These are phyloP conservation scores for Conops quadrifasciatus DNA, from an alignment of 2,888 invertebrate species.

Conservation along the genomic window DNA sequence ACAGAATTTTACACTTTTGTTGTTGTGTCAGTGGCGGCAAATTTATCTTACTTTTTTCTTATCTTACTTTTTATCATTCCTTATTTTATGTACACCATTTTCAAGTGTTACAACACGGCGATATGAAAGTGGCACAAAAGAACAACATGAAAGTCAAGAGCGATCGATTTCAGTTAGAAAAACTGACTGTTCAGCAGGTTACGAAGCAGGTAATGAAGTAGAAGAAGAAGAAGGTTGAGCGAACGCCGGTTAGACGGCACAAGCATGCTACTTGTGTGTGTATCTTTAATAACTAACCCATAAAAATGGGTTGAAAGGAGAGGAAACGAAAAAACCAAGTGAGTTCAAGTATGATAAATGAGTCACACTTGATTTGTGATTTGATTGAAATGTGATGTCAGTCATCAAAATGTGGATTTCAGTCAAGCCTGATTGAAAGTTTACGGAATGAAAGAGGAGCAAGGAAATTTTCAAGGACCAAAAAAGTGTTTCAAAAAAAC, in stretches of 20 bases:
- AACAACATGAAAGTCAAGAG: constrained; percentile 17
- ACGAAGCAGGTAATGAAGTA: constrained; percentile 14
- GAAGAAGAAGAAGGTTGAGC: background rate
- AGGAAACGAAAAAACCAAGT: background rate
- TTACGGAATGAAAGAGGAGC: background rate
- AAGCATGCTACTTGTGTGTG: too few species aligned
- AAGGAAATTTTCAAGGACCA: background rate
- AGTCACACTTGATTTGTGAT: constrained; percentile 16
- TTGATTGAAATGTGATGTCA: constrained; percentile 23
- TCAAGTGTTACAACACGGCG: constrained; percentile 25
- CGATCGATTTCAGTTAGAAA: too few species aligned
- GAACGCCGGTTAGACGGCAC: too few species aligned
- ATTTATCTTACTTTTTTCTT: background rate
- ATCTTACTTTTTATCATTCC: background rate
- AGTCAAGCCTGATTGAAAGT: constrained; percentile 10
- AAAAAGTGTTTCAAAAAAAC: background rate
- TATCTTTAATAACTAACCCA: background rate
- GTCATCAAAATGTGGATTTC: constrained; percentile 23
- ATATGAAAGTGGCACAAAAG: constrained; percentile 15
- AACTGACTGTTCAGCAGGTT: background rate
- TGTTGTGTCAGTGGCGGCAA: background rate
- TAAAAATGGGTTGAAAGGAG: background rate
- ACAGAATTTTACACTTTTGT: background rate
- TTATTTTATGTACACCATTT: constrained; percentile 5
- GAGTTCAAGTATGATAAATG: constrained; percentile 27